Conservation (phyloP, 2,888 invertebrate genomes). For the Dendrolimus pini region DNA sequence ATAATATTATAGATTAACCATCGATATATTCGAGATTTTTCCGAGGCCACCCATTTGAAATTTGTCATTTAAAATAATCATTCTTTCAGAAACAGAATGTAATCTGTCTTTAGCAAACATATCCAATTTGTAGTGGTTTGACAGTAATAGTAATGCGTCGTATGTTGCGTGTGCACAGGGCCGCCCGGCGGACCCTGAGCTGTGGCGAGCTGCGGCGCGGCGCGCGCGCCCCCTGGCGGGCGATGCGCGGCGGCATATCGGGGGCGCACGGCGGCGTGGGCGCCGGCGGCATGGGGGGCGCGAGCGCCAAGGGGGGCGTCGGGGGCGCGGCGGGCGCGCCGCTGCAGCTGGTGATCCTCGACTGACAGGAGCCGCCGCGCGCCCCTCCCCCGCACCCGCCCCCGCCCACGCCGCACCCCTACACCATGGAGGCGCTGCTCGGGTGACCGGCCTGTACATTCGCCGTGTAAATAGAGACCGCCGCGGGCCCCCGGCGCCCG, state of each 20-base stretch:
- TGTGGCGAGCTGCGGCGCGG: slow-evolving; percentile 84
- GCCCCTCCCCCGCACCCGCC: slow-evolving; percentile 43
- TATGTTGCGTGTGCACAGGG: slow-evolving; percentile 67
- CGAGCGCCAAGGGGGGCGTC: slow-evolving; percentile 78
- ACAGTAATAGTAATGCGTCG: too few relatives aligned
- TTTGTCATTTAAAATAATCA: too few relatives aligned
- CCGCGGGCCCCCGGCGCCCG: slow-evolving; percentile 16
- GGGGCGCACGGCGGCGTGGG: slow-evolving; percentile 17
- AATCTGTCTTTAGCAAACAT: too few relatives aligned
- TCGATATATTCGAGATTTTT: too few relatives aligned
- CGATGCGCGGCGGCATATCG: slow-evolving; percentile 25
- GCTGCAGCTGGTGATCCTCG: slow-evolving; percentile 84
- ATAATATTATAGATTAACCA: too few relatives aligned
- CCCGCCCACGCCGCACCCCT: slow-evolving; percentile 71
- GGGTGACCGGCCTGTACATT: slow-evolving; percentile 64
- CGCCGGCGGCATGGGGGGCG: slow-evolving; percentile 27
- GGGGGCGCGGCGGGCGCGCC: slow-evolving; percentile 38
- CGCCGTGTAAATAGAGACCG: slow-evolving; percentile 50
- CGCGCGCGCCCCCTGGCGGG: slow-evolving; percentile 72
- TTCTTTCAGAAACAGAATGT: too few relatives aligned
- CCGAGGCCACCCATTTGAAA: too few relatives aligned
- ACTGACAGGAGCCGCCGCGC: slow-evolving; percentile 79
- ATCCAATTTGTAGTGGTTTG: too few relatives aligned
- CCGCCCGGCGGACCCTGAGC: slow-evolving; percentile 85
- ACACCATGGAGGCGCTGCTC: slow-evolving; percentile 81